Evolutionary conservation across 2,113 vertebrate species (phyloP).

Genomic region (Mastomys natalensis): DNA sequence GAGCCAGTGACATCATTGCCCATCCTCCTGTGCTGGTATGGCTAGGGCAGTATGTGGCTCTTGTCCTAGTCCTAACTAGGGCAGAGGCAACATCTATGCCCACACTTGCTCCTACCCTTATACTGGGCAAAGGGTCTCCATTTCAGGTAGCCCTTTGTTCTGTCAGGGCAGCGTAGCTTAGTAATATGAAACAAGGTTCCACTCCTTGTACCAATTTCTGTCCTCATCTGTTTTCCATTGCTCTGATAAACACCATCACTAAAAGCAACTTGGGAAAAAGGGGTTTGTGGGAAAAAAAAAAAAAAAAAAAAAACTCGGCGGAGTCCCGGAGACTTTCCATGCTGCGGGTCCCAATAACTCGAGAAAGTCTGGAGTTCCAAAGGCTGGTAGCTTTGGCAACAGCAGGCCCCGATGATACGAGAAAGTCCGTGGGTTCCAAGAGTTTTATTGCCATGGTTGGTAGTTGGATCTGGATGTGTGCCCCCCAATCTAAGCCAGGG

Average conservation of each 20-base stretch:
- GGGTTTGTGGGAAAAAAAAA: no score
- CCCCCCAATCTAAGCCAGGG: no score
- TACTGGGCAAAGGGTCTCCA: accelerated
- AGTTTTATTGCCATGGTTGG: no score
- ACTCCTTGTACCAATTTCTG: background rate
- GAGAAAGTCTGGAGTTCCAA: no score
- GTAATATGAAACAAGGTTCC: background rate
- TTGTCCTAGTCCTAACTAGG: background rate
- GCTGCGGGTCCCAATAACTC: no score
- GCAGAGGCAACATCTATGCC: background rate
- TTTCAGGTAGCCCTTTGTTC: background rate
- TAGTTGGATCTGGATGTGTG: no score
- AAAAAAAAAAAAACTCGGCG: no score
- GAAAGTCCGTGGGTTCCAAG: no score
- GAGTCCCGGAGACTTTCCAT: no score
- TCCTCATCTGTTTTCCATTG: background rate
- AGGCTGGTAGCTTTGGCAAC: no score
- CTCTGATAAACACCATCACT: background rate
- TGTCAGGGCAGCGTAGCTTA: background rate
- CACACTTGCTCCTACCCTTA: background rate
- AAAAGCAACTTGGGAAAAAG: background rate
- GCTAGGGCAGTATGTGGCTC: background rate
- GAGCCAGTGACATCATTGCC: conserved; percentile 68
- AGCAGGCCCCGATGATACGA: no score
- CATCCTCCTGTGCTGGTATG: accelerated